A percentile compares a stretch with the other conserved stretches of the same genome.
phyloP scores from a whole-genome alignment of 2,797 vertebrate genomes.

The Neopelma chrysocephalum region DNA sequence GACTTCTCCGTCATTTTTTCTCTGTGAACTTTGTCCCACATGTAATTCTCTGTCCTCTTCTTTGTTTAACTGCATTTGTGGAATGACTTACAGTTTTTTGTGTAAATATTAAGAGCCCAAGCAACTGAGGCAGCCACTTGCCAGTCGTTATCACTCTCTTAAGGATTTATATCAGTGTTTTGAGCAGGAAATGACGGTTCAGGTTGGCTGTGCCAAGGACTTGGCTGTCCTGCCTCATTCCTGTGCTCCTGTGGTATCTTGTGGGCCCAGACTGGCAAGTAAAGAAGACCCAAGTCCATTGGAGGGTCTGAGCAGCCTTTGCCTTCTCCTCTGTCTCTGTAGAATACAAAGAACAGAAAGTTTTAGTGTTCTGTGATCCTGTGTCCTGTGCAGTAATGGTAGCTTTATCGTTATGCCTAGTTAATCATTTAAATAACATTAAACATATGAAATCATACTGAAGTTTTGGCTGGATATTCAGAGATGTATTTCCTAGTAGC shows the following conservation, averaged over 20 bases:
- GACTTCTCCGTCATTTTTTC: not conserved
- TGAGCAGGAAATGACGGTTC: not conserved
- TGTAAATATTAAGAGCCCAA: not conserved
- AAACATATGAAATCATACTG: not conserved
- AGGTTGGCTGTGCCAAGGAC: too few relatives aligned
- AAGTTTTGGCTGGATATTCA: not conserved
- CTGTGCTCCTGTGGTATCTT: not conserved
- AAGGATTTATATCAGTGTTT: not conserved
- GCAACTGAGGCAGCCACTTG: not conserved
- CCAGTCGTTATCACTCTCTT: not conserved
- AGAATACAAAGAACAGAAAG: not conserved
- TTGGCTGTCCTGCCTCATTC: not conserved
- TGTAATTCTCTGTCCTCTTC: not conserved
- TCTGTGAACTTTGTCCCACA: not conserved
- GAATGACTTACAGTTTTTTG: not conserved
- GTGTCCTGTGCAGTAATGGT: not conserved
- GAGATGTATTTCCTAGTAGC: not conserved
- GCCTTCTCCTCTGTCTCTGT: not conserved
- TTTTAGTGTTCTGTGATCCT: not conserved
- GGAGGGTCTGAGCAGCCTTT: not conserved
- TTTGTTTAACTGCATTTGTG: not conserved
- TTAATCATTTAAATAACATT: not conserved
- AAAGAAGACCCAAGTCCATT: not conserved
- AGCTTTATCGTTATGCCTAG: not conserved
- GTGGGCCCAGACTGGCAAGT: not conserved